Conservation (phyloP, 2,113 vertebrate genomes). For the Pterocles gutturalis region DNA sequence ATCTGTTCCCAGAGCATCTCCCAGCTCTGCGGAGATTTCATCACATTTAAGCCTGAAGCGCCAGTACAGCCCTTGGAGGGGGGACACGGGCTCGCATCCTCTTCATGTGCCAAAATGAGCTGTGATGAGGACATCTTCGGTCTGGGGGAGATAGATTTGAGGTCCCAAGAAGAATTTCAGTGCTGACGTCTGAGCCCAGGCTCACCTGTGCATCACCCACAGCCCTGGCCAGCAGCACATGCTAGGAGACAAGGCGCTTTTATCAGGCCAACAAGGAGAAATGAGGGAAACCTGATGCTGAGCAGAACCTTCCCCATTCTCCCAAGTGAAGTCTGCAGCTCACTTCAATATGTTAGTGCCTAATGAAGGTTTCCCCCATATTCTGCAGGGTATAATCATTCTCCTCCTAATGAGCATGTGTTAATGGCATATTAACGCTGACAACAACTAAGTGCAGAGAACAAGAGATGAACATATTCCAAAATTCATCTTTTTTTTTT, state of each 20-base stretch:
- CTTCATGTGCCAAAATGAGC: neutral
- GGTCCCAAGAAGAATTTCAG: neutral
- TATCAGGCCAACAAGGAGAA: neutral
- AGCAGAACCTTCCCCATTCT: constrained; percentile 7
- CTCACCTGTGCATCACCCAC: accelerated
- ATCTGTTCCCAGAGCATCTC: constrained; percentile 32
- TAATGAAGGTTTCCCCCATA: constrained; percentile 56
- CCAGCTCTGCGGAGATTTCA: neutral
- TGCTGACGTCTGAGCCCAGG: neutral
- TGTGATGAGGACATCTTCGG: neutral
- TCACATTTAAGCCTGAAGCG: constrained; percentile 22
- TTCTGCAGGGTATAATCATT: constrained; percentile 63
- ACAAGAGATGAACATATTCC: constrained; percentile 25
- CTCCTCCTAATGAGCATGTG: constrained; percentile 42
- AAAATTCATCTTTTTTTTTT: neutral
- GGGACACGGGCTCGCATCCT: neutral
- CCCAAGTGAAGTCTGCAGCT: constrained; percentile 40
- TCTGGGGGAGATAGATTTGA: neutral
- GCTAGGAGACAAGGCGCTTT: neutral
- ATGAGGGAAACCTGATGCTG: neutral
- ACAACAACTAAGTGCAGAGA: constrained; percentile 48
- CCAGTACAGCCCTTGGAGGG: neutral
- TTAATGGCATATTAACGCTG: constrained; percentile 61
- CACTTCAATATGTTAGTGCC: constrained; percentile 50
- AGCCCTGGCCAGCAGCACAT: neutral